Evolutionary conservation across 2,888 invertebrate species (phyloP).

Genomic region (Eupithecia tripunctaria): DNA sequence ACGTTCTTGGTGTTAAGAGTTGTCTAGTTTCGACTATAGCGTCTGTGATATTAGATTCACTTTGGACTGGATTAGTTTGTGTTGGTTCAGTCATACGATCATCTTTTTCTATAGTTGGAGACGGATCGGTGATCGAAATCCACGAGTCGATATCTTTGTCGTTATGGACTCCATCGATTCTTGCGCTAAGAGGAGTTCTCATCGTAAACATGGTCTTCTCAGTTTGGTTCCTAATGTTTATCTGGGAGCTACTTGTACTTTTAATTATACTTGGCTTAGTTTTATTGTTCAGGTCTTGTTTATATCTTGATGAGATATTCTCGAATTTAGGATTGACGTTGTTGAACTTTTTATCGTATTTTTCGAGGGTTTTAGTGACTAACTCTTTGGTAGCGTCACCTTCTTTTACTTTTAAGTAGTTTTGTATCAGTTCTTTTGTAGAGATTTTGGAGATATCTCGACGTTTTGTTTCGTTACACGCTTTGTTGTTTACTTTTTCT

Average conservation of each 20-base stretch:
- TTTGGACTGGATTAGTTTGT: conserved; percentile 36
- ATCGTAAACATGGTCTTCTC: conserved; percentile 64
- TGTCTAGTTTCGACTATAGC: conserved; percentile 40
- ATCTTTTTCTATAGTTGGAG: conserved; percentile 64
- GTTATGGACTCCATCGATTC: conserved; percentile 73
- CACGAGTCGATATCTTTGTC: conserved; percentile 81
- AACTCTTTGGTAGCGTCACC: conserved; percentile 62
- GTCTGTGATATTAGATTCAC: conserved; percentile 34
- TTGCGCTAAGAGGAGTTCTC: conserved; percentile 68
- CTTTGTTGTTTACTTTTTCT: conserved; percentile 51
- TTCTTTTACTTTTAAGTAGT: conserved; percentile 78
- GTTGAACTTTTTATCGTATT: conserved; percentile 62
- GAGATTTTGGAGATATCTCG: conserved; percentile 73
- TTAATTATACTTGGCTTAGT: conserved; percentile 53
- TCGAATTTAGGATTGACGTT: conserved; percentile 55
- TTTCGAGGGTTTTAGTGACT: conserved; percentile 58
- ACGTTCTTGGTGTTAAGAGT: conserved; percentile 28
- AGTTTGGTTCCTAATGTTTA: conserved; percentile 60
- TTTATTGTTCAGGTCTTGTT: conserved; percentile 72
- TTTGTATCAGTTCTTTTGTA: conserved; percentile 77
- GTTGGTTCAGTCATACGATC: conserved; percentile 37
- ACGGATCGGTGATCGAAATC: conserved; percentile 77
- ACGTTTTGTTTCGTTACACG: conserved; percentile 56
- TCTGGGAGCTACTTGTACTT: conserved; percentile 47
- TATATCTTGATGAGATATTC: conserved; percentile 52